phyloP scores from a whole-genome alignment of 2,888 invertebrate genomes.

The Melanophora roralis region DNA sequence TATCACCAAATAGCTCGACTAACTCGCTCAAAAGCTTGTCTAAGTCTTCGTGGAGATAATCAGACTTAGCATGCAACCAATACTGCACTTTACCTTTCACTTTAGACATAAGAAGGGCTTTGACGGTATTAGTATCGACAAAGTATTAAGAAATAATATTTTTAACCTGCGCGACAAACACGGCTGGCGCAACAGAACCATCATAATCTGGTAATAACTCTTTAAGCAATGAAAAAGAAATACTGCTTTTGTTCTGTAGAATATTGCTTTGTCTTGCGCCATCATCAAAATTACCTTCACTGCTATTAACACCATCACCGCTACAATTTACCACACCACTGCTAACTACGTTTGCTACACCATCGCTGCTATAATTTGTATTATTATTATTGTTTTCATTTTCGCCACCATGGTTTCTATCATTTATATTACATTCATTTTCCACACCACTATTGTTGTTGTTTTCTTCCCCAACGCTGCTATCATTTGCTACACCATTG shows the following conservation, averaged over 20 bases:
- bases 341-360: no score
- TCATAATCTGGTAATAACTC: conserved; percentile 28
- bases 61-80: conserved; percentile 34
- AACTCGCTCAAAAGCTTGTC: not conserved
- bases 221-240: not conserved
- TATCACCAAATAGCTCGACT: not conserved
- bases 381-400: no score
- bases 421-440: no score
- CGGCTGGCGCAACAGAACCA: not conserved
- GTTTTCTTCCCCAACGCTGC: no score
- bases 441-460: no score
- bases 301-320: not conserved
- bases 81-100: conserved; percentile 40
- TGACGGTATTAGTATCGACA: not conserved
- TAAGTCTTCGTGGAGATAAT: not conserved
- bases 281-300: no score
- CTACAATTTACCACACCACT: no score
- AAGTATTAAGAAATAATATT: not conserved
- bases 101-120: conserved; percentile 17
- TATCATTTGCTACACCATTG: no score
- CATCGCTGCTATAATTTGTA: no score
- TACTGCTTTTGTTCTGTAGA: not conserved
- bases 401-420: no score
- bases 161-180: conserved; percentile 20
- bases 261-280: not conserved